Percentiles rank a stretch among this genome's conserved stretches.
Evolutionary conservation across 2,113 vertebrate genomes (phyloP).

Genomic region (Emydura subglobosa): DNA sequence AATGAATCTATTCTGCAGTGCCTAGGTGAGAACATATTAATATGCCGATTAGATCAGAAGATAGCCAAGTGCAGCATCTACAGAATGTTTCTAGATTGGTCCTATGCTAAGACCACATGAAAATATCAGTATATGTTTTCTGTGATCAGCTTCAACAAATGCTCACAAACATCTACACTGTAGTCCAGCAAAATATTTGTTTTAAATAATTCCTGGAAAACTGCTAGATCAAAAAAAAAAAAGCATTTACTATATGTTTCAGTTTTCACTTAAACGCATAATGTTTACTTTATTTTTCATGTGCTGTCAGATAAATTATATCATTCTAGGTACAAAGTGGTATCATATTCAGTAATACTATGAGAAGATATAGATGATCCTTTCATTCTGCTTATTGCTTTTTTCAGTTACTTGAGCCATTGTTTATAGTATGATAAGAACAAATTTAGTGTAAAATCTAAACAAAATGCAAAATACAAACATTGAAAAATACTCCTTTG

Average conservation of each 20-base stretch:
- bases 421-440: background rate
- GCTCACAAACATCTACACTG: slow-evolving; percentile 55
- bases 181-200: slow-evolving; percentile 45
- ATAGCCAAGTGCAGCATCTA: slow-evolving; percentile 29
- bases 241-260: background rate
- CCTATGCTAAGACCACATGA: slow-evolving; percentile 47
- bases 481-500: background rate
- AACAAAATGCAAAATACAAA: background rate
- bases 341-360: background rate
- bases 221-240: slow-evolving; percentile 40
- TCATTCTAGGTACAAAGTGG: background rate
- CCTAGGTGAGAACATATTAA: slow-evolving; percentile 49
- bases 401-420: background rate
- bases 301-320: slow-evolving; percentile 6
- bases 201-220: slow-evolving; percentile 43
- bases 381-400: background rate
- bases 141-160: slow-evolving; percentile 63
- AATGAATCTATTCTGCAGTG: slow-evolving; percentile 35
- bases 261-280: background rate
- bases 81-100: slow-evolving; percentile 18
- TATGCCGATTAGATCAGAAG: slow-evolving; percentile 16
- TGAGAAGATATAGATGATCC: background rate
- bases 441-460: background rate
- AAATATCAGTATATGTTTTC: slow-evolving; percentile 33
- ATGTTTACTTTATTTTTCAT: background rate